A percentile compares a stretch with the other conserved stretches of the same genome.
Evolutionary conservation across 2,797 vertebrate species (phyloP).

Genomic region (Emys orbicularis): DNA sequence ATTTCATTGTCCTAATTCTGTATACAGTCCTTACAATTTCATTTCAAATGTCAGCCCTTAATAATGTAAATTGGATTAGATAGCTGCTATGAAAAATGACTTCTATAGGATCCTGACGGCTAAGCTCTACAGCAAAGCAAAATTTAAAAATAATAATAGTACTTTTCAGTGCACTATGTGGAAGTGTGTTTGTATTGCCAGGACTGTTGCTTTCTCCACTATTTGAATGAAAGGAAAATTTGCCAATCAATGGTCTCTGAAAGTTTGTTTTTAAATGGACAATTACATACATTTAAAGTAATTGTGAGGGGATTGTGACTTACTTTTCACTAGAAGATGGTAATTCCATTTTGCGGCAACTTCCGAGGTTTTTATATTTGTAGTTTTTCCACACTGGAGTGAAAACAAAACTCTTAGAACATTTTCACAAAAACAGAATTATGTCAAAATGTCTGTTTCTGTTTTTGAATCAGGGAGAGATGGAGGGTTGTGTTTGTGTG

Average conservation of each 20-base stretch:
- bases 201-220: neutral
- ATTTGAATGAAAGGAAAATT: neutral
- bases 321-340: neutral
- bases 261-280: neutral
- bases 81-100: neutral
- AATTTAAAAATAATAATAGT: neutral
- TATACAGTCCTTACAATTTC: too few species aligned
- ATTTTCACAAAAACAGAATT: neutral
- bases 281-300: neutral
- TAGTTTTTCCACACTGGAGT: neutral
- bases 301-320: neutral
- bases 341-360: neutral
- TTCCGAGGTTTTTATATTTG: neutral
- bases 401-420: neutral
- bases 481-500: neutral
- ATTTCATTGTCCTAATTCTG: neutral
- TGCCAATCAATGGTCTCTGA: neutral
- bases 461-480: neutral
- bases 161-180: neutral
- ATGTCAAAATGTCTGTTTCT: neutral
- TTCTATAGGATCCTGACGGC: neutral
- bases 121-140: neutral
- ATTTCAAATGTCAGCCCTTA: neutral
- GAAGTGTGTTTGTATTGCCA: neutral
- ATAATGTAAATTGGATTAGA: neutral